Evolutionary conservation across 2,888 invertebrate species (phyloP), one percentile per base, ranked within the genome.

Genomic region (Microplitis deprimator): DNA sequence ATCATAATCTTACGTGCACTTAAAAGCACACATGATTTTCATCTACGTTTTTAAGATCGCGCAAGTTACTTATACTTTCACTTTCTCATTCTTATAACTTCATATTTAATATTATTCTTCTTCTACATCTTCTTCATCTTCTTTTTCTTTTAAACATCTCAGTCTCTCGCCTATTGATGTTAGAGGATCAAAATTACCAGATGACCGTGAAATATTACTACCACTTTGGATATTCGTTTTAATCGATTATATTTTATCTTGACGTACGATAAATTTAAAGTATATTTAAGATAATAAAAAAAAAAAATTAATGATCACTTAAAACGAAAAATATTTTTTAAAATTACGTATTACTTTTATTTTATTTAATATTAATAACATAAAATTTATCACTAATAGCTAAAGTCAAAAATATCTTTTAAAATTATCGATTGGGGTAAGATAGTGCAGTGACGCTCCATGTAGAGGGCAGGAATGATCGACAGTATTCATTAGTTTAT

Each of bases 31-130:
- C 41, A 72, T 62, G 59, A 77, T 68, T 38, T 68, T 75, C 77
- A 76, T 78, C 73, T 72, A 76, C 71, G 73, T 76, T 79, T 77
- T 29, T 6, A 65, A 74, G 73, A 20, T 70, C 69, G 68, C 50
- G 8, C 61, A 69, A 60, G 38, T 50, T 50, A 8, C 50, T 50
- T 50, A 50, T 13, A 50, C 50, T 50, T 50, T 50, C 50, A 13
- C 50, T 13, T 50, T 50, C 50, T 50, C 68, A 69, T 10, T 62
- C 61, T 39, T 10, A 69, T 60, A 38, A 60, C 13, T 20, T 10
- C 40, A 20, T 17, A 17, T 67, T n/a, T 71, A 65, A 29, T 6
- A 29, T 29, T 50, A 3, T 13, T 50, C 13, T 50, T 50, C 8
- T 50, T 13, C 13, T 50, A 5, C 29, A 50, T 13, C 50, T 50